A percentile compares a stretch with the other conserved stretches of the same genome.
These are phyloP conservation scores for Urophycis tenuis DNA, from an alignment of 2,797 vertebrate species.

Conservation along the genomic window DNA sequence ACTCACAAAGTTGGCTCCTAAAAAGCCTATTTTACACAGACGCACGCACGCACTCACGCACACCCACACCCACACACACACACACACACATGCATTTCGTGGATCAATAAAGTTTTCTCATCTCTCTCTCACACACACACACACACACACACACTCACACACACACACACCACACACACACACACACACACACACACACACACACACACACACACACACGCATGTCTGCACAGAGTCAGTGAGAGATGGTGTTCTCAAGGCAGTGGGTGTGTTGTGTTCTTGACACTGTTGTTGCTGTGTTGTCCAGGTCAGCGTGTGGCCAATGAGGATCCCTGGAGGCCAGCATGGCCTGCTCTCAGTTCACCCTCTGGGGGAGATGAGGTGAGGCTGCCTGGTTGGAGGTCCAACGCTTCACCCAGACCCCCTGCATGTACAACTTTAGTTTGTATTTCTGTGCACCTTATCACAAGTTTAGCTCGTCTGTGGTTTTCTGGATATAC, in stretches of 20 bases:
- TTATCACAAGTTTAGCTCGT: not conserved
- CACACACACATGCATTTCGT: no score
- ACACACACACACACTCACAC: no score
- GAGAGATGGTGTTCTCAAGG: slow-evolving; percentile 14
- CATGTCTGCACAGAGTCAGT: slow-evolving; percentile 1
- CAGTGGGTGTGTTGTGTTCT: slow-evolving; percentile 15
- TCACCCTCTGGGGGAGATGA: slow-evolving; percentile 64
- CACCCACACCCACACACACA: no score
- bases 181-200: no score
- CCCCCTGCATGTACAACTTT: not conserved
- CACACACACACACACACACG: no score
- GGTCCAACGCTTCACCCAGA: not conserved
- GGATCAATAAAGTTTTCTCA: no score
- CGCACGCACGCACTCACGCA: no score
- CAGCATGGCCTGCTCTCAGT: slow-evolving; percentile 54
- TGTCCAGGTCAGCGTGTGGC: slow-evolving; percentile 56
- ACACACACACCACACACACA: no score
- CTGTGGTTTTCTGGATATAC: not conserved
- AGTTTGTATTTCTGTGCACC: not conserved
- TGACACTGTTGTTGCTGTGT: slow-evolving; percentile 33
- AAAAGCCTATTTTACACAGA: no score
- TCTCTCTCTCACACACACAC: no score
- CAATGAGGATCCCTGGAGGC: slow-evolving; percentile 54
- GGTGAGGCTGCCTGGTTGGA: slow-evolving; percentile 49
- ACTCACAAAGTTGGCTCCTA: slow-evolving; percentile 26